Evolutionary conservation across 2,113 vertebrate genomes (phyloP), one percentile per base, ranked within the genome.

Genomic region (Pithys albifrons): DNA sequence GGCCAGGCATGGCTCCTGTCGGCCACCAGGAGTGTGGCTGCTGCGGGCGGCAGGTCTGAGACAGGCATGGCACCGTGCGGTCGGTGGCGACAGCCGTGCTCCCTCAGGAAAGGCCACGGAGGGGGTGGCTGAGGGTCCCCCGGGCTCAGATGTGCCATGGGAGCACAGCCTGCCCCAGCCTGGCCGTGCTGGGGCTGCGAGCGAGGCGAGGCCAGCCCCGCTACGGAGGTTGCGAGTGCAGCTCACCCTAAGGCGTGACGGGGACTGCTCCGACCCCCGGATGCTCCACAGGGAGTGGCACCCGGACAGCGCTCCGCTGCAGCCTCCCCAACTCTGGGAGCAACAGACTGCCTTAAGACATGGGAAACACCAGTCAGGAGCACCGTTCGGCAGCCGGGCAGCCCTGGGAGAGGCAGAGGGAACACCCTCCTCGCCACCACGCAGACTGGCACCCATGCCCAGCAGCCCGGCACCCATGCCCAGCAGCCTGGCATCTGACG

Each of bases 221-320:
- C 10, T 25, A 1, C 28, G 3, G 59, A 15, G 11, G 14, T 29
- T 5, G 23, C 4, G 22, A 49, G 27, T 9, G 2, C 57, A 57
- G 43, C 61, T n/a, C 41, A 18, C 76, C 52, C 29, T 6, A 11
- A 6, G 29, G 14, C 16, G 3, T 2, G 12, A 7, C 11, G 7
- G 28, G 6, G 12, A 7, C 12, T 10, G 6, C 5, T 58, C 33
- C 41, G 5, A 5, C 2, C 17, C 22, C 17, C 70, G 3, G 0
- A 3, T 7, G 31, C n/a, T 25, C 29, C 14, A 0, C 45, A 11
- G n/a, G 39, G 9, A 15, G 14, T 0, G 19, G 11, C n/a, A 13
- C 13, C 46, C 19, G 2, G 35, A 9, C 51, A 9, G 35, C 5
- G 7, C 39, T 11, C 23, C 10, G 0, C 51, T 33, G 9, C 58